Evolutionary conservation across 2,888 invertebrate species (phyloP).

Genomic region (Ommatoiulus sabulosus): DNA sequence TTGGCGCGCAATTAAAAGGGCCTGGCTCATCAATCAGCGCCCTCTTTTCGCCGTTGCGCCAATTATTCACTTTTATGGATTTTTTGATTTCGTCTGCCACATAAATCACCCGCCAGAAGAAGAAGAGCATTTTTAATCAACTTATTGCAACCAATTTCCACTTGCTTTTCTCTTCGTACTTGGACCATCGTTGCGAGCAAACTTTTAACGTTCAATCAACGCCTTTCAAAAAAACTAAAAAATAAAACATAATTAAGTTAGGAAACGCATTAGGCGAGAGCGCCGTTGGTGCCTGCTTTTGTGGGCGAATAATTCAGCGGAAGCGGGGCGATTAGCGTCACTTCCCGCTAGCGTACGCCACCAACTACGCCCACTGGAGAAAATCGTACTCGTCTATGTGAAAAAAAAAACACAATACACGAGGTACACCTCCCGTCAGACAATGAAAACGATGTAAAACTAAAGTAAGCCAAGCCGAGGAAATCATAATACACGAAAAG

Average conservation of each 20-base stretch:
- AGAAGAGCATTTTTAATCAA: constrained; percentile 45
- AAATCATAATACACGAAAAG: no score
- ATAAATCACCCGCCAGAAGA: constrained; percentile 20
- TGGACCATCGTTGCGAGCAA: background rate
- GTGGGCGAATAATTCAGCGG: constrained; percentile 21
- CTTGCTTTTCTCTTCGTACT: background rate
- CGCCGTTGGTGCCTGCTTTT: background rate
- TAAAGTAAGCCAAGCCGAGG: no score
- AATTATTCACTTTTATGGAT: constrained; percentile 45
- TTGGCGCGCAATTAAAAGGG: constrained; percentile 39
- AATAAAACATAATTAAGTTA: constrained; percentile 18
- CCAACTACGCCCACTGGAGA: no score
- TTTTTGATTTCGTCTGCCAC: constrained; percentile 39
- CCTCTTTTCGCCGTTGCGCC: constrained; percentile 14
- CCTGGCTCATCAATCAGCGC: constrained; percentile 21
- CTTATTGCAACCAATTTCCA: constrained; percentile 16
- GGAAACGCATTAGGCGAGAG: constrained; percentile 23
- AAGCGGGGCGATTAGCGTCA: background rate
- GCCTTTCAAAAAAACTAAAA: background rate
- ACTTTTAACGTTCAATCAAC: constrained; percentile 44
- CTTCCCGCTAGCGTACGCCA: background rate
- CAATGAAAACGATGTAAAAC: no score
- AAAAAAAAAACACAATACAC: no score
- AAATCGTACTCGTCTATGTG: no score
- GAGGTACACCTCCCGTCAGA: no score